Conservation (phyloP, 2,888 invertebrate genomes). For the Empis stercorea region DNA sequence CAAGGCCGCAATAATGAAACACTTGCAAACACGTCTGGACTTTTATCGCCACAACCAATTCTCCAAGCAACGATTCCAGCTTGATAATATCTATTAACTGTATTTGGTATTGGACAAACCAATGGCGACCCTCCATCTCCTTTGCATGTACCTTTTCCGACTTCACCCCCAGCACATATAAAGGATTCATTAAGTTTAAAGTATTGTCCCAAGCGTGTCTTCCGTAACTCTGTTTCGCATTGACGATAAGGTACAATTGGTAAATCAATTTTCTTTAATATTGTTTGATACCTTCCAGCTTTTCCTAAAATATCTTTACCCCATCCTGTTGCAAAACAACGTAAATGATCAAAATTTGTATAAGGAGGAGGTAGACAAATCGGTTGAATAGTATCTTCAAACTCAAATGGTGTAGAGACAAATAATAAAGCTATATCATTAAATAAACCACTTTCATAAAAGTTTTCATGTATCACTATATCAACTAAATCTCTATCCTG, state of each 20-base stretch:
- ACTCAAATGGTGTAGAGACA: slow-evolving; percentile 44
- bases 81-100: slow-evolving; percentile 13
- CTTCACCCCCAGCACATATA: slow-evolving; percentile 43
- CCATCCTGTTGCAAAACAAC: slow-evolving; percentile 31
- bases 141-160: background rate
- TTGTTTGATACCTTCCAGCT: slow-evolving; percentile 43
- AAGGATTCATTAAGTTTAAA: slow-evolving; percentile 52
- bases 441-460: slow-evolving; percentile 37
- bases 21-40: slow-evolving; percentile 70
- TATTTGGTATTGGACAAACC: slow-evolving; percentile 48
- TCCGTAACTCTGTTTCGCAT: slow-evolving; percentile 38
- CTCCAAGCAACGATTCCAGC: slow-evolving; percentile 61
- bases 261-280: slow-evolving; percentile 52
- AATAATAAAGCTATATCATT: slow-evolving; percentile 65
- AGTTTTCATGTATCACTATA: slow-evolving; percentile 43
- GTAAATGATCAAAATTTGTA: slow-evolving; percentile 24
- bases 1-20: slow-evolving; percentile 55
- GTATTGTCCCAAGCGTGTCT: slow-evolving; percentile 45
- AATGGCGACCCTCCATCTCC: slow-evolving; percentile 58
- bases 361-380: slow-evolving; percentile 48
- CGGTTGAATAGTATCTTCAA: slow-evolving; percentile 53
- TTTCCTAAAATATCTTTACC: slow-evolving; percentile 30
- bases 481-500: slow-evolving; percentile 52
- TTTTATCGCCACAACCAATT: slow-evolving; percentile 59
- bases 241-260: slow-evolving; percentile 43